These are phyloP conservation scores for Zaprionus africanus DNA, from an alignment of 1,140 invertebrate species.

Conservation along the genomic window DNA sequence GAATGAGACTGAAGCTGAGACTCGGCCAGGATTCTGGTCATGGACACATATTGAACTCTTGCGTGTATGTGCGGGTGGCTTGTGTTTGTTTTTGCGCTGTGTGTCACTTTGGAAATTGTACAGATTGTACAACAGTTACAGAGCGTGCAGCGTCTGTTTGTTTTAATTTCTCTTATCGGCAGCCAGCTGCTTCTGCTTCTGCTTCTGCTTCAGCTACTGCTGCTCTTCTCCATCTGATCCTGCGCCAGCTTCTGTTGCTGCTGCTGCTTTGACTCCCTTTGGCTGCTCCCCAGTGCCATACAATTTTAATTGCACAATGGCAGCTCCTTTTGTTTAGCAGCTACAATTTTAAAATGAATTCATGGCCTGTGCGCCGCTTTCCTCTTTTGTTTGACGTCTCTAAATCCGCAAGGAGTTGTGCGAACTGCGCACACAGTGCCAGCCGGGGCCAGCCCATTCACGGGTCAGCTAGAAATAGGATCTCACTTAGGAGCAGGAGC, in stretches of 20 bases:
- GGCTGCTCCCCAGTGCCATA: conserved; percentile 68
- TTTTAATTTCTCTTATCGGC: conserved; percentile 82
- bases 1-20: conserved; percentile 3
- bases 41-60: conserved; percentile 68
- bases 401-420: conserved; percentile 69
- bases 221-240: not conserved
- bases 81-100: conserved; percentile 68
- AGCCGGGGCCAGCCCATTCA: not conserved
- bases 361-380: conserved; percentile 57
- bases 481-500: not conserved
- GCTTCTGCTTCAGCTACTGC: not conserved
- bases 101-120: conserved; percentile 73
- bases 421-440: conserved; percentile 19
- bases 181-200: conserved; percentile 53
- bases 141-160: conserved; percentile 63
- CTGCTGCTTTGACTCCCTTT: not conserved
- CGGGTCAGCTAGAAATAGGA: conserved; percentile 9
- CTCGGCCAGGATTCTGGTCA: conserved; percentile 20
- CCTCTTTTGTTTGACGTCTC: conserved; percentile 74
- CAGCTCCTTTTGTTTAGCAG: conserved; percentile 71
- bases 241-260: not conserved
- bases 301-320: conserved; percentile 82
- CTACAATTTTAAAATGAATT: conserved; percentile 76
- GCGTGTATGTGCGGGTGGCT: conserved; percentile 25
- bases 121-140: conserved; percentile 66